Percentiles rank a stretch among this genome's conserved stretches.
These are phyloP conservation scores for Caenorhabditis afra DNA, from an alignment of 2,888 invertebrate species.

Conservation along the genomic window DNA sequence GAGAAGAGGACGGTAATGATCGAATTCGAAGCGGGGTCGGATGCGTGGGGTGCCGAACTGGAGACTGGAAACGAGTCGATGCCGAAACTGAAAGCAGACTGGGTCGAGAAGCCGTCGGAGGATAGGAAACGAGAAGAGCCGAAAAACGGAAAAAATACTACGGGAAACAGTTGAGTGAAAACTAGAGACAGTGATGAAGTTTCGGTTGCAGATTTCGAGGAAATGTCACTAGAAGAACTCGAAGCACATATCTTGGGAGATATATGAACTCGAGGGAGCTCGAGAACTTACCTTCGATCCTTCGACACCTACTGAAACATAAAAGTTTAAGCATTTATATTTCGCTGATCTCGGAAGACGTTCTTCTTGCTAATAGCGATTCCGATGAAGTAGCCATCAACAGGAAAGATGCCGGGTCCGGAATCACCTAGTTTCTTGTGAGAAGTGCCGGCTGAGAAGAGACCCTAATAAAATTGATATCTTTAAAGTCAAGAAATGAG, in stretches of 20 bases:
- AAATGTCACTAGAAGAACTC: constrained; percentile 58
- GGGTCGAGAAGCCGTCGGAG: constrained; percentile 42
- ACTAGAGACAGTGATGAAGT: background rate
- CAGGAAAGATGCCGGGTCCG: too few relatives aligned
- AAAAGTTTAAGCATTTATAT: too few relatives aligned
- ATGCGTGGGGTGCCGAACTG: constrained; percentile 61
- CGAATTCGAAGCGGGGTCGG: constrained; percentile 47
- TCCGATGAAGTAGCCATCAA: too few relatives aligned
- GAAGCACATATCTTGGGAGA: constrained; percentile 53
- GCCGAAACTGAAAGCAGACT: constrained; percentile 45
- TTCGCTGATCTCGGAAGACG: too few relatives aligned
- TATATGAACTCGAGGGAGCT: constrained; percentile 1
- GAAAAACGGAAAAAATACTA: background rate
- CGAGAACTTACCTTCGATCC: too few relatives aligned
- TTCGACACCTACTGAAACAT: too few relatives aligned
- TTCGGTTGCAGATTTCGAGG: constrained; percentile 25
- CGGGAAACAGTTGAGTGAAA: constrained; percentile 9
- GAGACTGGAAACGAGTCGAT: constrained; percentile 44
- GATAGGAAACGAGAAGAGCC: constrained; percentile 3
- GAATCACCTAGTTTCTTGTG: too few relatives aligned
- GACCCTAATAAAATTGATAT: too few relatives aligned
- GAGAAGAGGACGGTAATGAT: constrained; percentile 39
- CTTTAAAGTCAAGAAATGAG: too few relatives aligned
- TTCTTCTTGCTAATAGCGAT: too few relatives aligned
- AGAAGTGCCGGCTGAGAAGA: too few relatives aligned